Evolutionary conservation across 2,888 invertebrate genomes (phyloP).

Genomic region (Netelia melanura): DNA sequence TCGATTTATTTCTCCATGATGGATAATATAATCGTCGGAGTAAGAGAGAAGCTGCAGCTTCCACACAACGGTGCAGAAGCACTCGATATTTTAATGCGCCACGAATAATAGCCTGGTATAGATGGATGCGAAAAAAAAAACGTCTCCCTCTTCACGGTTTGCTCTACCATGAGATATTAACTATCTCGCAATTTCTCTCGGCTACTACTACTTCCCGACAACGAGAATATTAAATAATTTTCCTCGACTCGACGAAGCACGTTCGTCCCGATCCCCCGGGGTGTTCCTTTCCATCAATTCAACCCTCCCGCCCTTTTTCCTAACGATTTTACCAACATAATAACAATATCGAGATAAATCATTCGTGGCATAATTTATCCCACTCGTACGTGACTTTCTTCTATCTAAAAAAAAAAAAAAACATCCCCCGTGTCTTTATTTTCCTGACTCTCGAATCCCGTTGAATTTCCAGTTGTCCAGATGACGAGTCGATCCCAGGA

Average conservation of each 20-base stretch:
- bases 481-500: conserved; percentile 47
- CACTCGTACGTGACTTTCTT: conserved; percentile 39
- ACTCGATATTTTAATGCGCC: conserved; percentile 49
- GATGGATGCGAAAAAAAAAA: background rate
- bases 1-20: conserved; percentile 58
- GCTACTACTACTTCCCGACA: conserved; percentile 16
- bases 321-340: background rate
- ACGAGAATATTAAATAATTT: conserved; percentile 53
- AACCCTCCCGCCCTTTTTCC: background rate
- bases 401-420: conserved; percentile 14
- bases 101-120: conserved; percentile 20
- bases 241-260: background rate
- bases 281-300: conserved; percentile 4
- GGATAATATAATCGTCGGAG: conserved; percentile 41
- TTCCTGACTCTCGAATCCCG: conserved; percentile 39
- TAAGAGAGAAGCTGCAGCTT: background rate
- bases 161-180: conserved; percentile 15
- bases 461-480: conserved; percentile 43
- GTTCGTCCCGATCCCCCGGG: conserved; percentile 8
- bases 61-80: conserved; percentile 1
- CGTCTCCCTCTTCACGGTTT: background rate
- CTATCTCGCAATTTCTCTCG: background rate
- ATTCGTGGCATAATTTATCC: conserved; percentile 45
- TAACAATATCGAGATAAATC: conserved; percentile 17
- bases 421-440: conserved; percentile 4